phyloP scores from a whole-genome alignment of 2,797 vertebrate species.

The Myoxocephalus aenaeus region DNA sequence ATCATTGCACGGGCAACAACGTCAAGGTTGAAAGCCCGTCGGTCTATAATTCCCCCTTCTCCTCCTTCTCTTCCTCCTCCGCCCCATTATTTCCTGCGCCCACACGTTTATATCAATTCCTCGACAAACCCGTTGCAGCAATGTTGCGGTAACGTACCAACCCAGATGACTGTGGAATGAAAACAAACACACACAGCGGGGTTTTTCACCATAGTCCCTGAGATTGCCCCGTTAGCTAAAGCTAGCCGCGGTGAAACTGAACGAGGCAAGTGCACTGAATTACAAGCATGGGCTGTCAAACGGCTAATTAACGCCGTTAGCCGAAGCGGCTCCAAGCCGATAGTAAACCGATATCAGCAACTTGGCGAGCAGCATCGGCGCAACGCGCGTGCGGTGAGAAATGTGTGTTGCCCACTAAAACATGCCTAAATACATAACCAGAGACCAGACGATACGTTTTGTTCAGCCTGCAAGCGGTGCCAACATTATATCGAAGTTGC shows the following conservation, averaged over 20 bases:
- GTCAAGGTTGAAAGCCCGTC: slow-evolving; percentile 81
- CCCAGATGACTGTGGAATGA: slow-evolving; percentile 11
- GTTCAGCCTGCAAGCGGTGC: slow-evolving; percentile 23
- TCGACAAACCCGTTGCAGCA: slow-evolving; percentile 67
- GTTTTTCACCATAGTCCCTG: slow-evolving; percentile 1
- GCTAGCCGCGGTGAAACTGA: slow-evolving; percentile 12
- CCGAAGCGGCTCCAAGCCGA: slow-evolving; percentile 45
- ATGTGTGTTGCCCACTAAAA: slow-evolving; percentile 1
- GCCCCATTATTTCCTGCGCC: slow-evolving; percentile 63
- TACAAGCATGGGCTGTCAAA: slow-evolving; percentile 69
- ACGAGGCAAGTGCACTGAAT: slow-evolving; percentile 56
- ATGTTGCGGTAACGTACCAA: slow-evolving; percentile 64
- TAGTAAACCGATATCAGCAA: slow-evolving; percentile 45
- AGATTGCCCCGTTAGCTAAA: slow-evolving; percentile 16
- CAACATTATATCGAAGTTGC: slow-evolving; percentile 55
- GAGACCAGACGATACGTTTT: background rate
- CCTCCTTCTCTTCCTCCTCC: slow-evolving; percentile 47
- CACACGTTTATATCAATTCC: slow-evolving; percentile 69
- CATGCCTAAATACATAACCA: background rate
- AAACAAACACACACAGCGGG: slow-evolving; percentile 29
- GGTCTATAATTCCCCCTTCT: slow-evolving; percentile 53
- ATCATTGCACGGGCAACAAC: slow-evolving; percentile 64
- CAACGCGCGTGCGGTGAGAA: slow-evolving; percentile 21
- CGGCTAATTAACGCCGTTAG: slow-evolving; percentile 65
- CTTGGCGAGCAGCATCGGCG: slow-evolving; percentile 24